Evolutionary conservation across 2,797 vertebrate genomes (phyloP).

Genomic region (Paramormyrops hopkinsi): DNA sequence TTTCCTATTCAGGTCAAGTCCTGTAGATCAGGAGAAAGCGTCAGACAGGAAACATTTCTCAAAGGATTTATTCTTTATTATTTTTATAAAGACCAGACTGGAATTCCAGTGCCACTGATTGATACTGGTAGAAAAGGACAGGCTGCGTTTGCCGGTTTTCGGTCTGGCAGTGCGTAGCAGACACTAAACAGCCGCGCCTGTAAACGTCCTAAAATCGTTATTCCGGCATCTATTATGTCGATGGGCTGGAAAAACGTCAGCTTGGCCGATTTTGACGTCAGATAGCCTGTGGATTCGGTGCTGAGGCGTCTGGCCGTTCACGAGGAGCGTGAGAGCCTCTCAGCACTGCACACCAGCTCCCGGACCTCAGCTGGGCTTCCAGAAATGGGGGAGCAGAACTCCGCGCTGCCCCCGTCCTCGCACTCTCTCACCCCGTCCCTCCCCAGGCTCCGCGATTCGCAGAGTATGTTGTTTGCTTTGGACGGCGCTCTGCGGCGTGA

Average conservation of each 20-base stretch:
- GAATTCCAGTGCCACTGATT: neutral
- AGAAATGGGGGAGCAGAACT: neutral
- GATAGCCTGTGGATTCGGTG: neutral
- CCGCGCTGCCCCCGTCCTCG: neutral
- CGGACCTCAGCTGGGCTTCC: neutral
- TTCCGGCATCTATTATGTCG: neutral
- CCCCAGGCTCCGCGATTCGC: constrained; percentile 44
- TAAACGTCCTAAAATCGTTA: neutral
- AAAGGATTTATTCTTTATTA: constrained; percentile 8
- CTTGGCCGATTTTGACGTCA: neutral
- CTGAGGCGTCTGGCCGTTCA: neutral
- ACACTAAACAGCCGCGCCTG: neutral
- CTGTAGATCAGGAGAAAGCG: neutral
- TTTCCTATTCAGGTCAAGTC: neutral
- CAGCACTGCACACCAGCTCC: neutral
- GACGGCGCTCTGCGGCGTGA: neutral
- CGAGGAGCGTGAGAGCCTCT: neutral
- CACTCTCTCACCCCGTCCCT: constrained; percentile 44
- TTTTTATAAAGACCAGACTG: neutral
- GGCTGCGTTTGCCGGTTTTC: neutral
- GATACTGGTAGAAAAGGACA: neutral
- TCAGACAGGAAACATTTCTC: neutral
- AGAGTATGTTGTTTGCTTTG: constrained; percentile 63
- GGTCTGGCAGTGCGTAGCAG: neutral
- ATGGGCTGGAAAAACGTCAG: neutral